Base-by-base conservation (phyloP, 2,797 vertebrate genomes). In the Alexandromys oeconomus region DNA sequence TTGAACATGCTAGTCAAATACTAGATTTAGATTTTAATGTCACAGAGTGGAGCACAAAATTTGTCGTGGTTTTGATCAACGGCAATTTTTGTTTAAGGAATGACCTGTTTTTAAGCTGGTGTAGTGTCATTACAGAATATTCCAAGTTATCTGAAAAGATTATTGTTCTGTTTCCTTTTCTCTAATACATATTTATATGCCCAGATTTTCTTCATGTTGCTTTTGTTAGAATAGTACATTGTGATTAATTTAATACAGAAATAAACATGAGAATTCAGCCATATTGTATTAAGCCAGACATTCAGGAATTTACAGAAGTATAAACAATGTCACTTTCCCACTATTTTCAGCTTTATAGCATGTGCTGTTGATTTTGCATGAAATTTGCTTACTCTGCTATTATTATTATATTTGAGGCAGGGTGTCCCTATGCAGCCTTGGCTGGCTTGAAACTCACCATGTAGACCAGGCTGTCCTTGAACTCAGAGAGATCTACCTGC, bases 261-360 rank as follows among this genome's bases (percentile, higher is more conserved):
- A 61, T 61, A 87, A 57, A 51, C 63, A 61, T 46, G 48, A 89
- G 12, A 90, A 67, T 63, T 63, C 21, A 90, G 19, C 17, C 46
- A 3, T 92, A 15, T 73, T 92, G 23, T 69, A 71, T 77, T 89
- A 94, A 89, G 6, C 12, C 67, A 85, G 48, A 85, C 15, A 48
- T 79, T 61, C 87, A 92, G 92, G 71, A 92, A 93, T 78, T 87
- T 87, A 27, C n/a, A 92, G 71, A 81, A 93, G 57, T 80, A 57
- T 84, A 92, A 93, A 89, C 54, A 63, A 51, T 43, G 23, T 61
- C 9, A 74, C 6, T 57, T 37, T 92, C 15, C 27, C 17, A 76
- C 57, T 48, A 29, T 61, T 95, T 78, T 93, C n/a, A 79, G 54
- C 78, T 79, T 96, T 46, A 23, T 12, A 91, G 37, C 76, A 82